Base-by-base conservation (phyloP, 1,140 invertebrate species). In the Bombus consobrinus region DNA sequence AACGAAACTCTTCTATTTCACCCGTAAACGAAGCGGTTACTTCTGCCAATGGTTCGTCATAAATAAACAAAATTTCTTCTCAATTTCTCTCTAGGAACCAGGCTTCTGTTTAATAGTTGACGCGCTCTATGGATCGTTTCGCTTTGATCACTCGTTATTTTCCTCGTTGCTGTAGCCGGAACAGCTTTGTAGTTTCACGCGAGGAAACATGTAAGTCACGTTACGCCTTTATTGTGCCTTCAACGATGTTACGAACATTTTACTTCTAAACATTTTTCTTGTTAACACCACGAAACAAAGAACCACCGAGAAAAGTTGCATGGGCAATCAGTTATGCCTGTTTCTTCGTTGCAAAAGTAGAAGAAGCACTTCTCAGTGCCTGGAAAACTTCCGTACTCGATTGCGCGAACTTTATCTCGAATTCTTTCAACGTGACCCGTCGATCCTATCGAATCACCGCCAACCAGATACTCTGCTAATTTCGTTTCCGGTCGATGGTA, bases 301-400 rank as follows among this genome's bases (percentile, higher is more conserved):
- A 47, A 37, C 32, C 2, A 4, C 32, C 15, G 13, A n/a, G 59
- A 13, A 69, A 80, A 85, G 76, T 85, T 73, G 53, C 76, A 47
- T 62, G 32, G 3, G 83, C 76, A 32, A 85, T 85, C 77, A 64
- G 76, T 80, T 80, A 72, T 22, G 76, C 64, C 83, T 41, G 77
- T 71, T 80, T 73, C 77, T 71, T 72, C n/a, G 39, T 25, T 37
- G 6, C 2, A 43, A 18, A 6, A 22, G 39, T 32, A 3, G n/a
- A 8, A 18, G 5, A 72, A 80, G 9, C 83, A 69, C 41, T 47
- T 53, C 22, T 5, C 18, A 66, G 34, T 10, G 34, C 43, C 32
- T n/a, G 64, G 73, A 62, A 5, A 73, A 85, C 68, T 85, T 85
- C 28, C 28, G n/a, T 41, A 39, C 41, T 47, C 75, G 82, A 53